These are phyloP conservation scores for Panopea generosa DNA, from an alignment of 2,888 invertebrate genomes.

Conservation along the genomic window DNA sequence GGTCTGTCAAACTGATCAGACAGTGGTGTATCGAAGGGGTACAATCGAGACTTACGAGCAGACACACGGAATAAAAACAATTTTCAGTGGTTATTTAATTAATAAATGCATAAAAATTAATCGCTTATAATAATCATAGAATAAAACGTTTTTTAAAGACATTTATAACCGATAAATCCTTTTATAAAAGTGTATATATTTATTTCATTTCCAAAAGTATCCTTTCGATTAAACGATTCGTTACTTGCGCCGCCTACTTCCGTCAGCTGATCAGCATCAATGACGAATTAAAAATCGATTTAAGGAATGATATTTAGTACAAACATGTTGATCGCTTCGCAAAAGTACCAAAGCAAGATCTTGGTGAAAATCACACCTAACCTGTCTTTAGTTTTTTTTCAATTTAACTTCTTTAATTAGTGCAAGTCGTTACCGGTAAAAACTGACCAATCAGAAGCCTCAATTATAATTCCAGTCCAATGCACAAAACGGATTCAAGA, in stretches of 20 bases:
- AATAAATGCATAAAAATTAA: too few species aligned
- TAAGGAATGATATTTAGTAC: neutral
- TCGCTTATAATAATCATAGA: too few species aligned
- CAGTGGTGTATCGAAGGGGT: conserved; percentile 43
- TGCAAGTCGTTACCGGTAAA: conserved; percentile 66
- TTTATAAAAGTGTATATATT: too few species aligned
- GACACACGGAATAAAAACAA: conserved; percentile 19
- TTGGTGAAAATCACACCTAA: too few species aligned
- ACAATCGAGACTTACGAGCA: conserved; percentile 22
- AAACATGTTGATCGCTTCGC: too few species aligned
- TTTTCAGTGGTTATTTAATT: neutral
- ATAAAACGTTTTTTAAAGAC: too few species aligned
- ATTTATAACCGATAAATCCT: too few species aligned
- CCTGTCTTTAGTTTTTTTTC: neutral
- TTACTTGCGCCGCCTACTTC: conserved; percentile 77
- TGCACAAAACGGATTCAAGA: conserved; percentile 47
- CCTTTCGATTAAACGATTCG: conserved; percentile 27
- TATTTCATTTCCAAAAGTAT: conserved; percentile 17
- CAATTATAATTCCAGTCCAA: conserved; percentile 31
- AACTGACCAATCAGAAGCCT: conserved; percentile 68
- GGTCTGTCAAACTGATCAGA: conserved; percentile 70
- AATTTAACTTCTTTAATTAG: neutral
- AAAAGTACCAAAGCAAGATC: too few species aligned
- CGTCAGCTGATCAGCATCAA: conserved; percentile 78
- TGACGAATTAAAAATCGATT: conserved; percentile 9